phyloP scores from a whole-genome alignment of 2,888 invertebrate species.

The Protodeltote pygarga region DNA sequence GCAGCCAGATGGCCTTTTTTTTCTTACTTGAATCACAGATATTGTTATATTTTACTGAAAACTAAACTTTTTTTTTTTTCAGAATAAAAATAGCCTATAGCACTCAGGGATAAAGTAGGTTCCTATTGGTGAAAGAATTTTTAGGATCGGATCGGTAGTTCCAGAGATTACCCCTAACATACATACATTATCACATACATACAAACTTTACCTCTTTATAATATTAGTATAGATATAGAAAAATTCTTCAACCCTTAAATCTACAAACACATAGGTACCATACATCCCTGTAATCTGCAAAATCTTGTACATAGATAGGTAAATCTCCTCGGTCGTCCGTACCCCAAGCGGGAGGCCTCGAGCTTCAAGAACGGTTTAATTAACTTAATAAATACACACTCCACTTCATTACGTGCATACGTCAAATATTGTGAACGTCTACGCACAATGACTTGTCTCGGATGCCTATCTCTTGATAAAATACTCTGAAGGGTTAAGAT shows the following conservation, averaged over 20 bases:
- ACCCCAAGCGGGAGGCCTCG: slow-evolving; percentile 51
- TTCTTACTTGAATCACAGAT: too few relatives aligned
- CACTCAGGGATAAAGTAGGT: too few relatives aligned
- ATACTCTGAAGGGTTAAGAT: slow-evolving; percentile 1
- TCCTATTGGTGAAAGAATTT: too few relatives aligned
- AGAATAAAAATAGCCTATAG: too few relatives aligned
- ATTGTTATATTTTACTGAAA: too few relatives aligned
- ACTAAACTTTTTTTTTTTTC: too few relatives aligned
- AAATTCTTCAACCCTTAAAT: slow-evolving; percentile 6
- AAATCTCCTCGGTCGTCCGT: slow-evolving; percentile 34
- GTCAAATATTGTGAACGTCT: slow-evolving; percentile 82
- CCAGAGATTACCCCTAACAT: too few relatives aligned
- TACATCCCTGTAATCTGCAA: slow-evolving; percentile 33
- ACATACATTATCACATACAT: too few relatives aligned
- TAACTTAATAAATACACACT: slow-evolving; percentile 86
- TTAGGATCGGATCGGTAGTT: too few relatives aligned
- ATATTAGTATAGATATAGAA: not conserved
- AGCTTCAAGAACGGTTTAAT: slow-evolving; percentile 81
- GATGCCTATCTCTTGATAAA: slow-evolving; percentile 23
- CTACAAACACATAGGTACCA: slow-evolving; percentile 14
- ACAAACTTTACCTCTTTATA: not conserved
- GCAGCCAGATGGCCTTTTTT: too few relatives aligned
- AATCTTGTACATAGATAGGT: slow-evolving; percentile 45
- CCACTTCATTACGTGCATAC: slow-evolving; percentile 84
- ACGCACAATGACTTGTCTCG: slow-evolving; percentile 44